Conservation (phyloP, 1,140 invertebrate species). For the Asbolus verrucosus region DNA sequence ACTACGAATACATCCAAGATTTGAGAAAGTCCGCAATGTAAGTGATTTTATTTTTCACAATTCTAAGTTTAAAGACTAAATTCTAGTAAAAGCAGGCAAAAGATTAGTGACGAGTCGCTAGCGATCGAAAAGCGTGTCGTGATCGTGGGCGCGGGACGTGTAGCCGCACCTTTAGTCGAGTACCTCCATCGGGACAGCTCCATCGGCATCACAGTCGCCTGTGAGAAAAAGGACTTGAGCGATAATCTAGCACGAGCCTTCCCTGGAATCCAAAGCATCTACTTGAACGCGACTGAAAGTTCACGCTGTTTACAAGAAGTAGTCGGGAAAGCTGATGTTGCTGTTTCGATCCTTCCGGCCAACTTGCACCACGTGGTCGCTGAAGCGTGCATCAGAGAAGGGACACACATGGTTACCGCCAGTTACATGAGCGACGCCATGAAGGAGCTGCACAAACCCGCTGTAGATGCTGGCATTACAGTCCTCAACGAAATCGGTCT, state of each 20-base stretch:
- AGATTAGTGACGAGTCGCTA: slow-evolving; percentile 65
- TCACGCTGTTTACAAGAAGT: slow-evolving; percentile 79
- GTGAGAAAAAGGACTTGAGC: slow-evolving; percentile 88
- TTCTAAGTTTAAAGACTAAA: slow-evolving; percentile 18
- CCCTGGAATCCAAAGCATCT: slow-evolving; percentile 82
- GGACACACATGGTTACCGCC: slow-evolving; percentile 95
- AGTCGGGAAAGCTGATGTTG: slow-evolving; percentile 81
- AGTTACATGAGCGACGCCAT: slow-evolving; percentile 93
- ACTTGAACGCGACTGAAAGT: slow-evolving; percentile 83
- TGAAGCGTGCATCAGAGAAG: slow-evolving; percentile 85
- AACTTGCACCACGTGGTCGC: slow-evolving; percentile 88
- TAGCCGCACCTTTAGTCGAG: slow-evolving; percentile 92
- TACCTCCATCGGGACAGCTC: slow-evolving; percentile 89
- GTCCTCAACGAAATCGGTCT: slow-evolving; percentile 95
- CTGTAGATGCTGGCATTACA: slow-evolving; percentile 87
- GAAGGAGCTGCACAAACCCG: slow-evolving; percentile 81
- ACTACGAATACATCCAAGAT: slow-evolving; percentile 96
- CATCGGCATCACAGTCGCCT: slow-evolving; percentile 86
- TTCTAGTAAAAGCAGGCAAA: slow-evolving; percentile 70
- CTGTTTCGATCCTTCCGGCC: slow-evolving; percentile 94
- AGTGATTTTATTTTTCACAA: slow-evolving; percentile 47
- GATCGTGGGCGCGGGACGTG: slow-evolving; percentile 95
- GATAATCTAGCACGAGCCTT: slow-evolving; percentile 84
- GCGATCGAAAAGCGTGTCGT: slow-evolving; percentile 76
- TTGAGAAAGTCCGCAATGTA: slow-evolving; percentile 75